These are phyloP conservation scores for Oncorhynchus clarkii DNA, from an alignment of 2,113 vertebrate genomes.

Conservation along the genomic window DNA sequence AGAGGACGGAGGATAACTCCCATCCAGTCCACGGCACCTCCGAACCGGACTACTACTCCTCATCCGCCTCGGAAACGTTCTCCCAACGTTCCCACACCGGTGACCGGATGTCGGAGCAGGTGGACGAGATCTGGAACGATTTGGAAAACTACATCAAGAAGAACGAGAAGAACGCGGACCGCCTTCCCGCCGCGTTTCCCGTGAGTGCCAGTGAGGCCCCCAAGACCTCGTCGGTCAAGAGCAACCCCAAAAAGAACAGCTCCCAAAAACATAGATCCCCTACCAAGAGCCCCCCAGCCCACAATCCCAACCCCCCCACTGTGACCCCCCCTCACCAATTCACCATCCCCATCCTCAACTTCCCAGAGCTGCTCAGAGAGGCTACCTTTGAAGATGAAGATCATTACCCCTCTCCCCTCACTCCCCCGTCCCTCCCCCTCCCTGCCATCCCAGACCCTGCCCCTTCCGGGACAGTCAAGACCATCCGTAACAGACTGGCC, in stretches of 20 bases:
- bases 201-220: constrained; percentile 67
- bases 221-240: constrained; percentile 37
- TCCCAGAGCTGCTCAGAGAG: constrained; percentile 62
- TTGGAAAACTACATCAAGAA: constrained; percentile 97
- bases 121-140: constrained; percentile 97
- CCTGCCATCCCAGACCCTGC: constrained; percentile 74
- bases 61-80: constrained; percentile 70
- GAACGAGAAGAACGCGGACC: constrained; percentile 91
- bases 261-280: constrained; percentile 21
- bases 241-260: constrained; percentile 37
- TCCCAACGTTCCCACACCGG: constrained; percentile 73
- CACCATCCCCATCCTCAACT: constrained; percentile 68
- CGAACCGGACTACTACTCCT: constrained; percentile 75
- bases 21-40: constrained; percentile 42
- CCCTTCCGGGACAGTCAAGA: constrained; percentile 69
- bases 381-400: constrained; percentile 62
- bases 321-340: constrained; percentile 42
- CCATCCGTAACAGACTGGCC: constrained; percentile 72
- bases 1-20: constrained; percentile 53
- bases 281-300: constrained; percentile 52
- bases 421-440: constrained; percentile 24
- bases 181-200: constrained; percentile 90
- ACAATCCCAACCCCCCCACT: constrained; percentile 53
- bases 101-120: constrained; percentile 87
- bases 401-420: constrained; percentile 42